phyloP scores from a whole-genome alignment of 2,888 invertebrate genomes.

The Orthonevra nobilis region DNA sequence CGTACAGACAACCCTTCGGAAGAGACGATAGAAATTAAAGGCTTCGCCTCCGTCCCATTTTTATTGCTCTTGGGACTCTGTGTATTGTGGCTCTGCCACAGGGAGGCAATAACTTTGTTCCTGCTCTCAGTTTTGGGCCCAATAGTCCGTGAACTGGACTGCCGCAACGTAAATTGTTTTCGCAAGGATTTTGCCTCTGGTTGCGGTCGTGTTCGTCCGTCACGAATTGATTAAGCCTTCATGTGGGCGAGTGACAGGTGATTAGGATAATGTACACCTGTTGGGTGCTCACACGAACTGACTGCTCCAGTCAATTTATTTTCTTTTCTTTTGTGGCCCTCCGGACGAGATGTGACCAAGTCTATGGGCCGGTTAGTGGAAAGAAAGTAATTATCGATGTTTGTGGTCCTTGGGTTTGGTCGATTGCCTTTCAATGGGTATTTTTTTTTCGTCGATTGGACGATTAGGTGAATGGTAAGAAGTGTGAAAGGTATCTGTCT shows the following conservation, averaged over 20 bases:
- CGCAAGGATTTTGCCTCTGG: not conserved
- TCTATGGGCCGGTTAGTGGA: not conserved
- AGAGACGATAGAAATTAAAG: no score
- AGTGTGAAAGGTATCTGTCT: no score
- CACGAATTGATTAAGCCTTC: slow-evolving; percentile 10
- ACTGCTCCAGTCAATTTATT: slow-evolving; percentile 6
- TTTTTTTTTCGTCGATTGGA: no score
- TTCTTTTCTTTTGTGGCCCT: not conserved
- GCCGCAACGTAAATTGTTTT: slow-evolving; percentile 2
- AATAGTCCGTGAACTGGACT: no score
- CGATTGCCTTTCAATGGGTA: not conserved
- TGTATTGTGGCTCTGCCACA: not conserved
- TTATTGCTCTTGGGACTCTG: not conserved
- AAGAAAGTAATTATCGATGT: not conserved
- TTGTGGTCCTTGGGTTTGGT: not conserved
- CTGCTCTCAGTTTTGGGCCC: not conserved
- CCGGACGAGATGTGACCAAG: not conserved
- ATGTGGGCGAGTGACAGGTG: slow-evolving; percentile 4
- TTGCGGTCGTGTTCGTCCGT: not conserved
- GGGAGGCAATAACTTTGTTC: slow-evolving; percentile 14
- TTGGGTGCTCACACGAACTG: not conserved
- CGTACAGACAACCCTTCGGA: not conserved
- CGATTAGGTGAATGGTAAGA: no score
- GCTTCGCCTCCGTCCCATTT: no score
- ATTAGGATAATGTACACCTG: not conserved